A percentile compares a stretch with the other conserved stretches of the same genome.
phyloP scores from a whole-genome alignment of 2,113 vertebrate genomes.

The Takifugu flavidus region DNA sequence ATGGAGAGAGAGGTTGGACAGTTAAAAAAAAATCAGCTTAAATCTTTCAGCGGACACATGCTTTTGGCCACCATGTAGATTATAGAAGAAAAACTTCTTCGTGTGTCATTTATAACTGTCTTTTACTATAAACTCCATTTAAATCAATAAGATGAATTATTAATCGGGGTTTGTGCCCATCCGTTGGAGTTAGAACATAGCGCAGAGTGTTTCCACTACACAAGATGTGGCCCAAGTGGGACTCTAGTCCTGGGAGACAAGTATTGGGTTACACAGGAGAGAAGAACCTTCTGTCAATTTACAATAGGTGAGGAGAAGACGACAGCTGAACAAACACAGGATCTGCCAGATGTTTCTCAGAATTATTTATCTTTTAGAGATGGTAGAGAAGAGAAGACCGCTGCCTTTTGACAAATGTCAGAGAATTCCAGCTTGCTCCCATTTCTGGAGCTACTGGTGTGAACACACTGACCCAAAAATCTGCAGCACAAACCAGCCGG shows the following conservation, averaged over 20 bases:
- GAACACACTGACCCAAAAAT: constrained; percentile 36
- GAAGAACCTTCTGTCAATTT: constrained; percentile 35
- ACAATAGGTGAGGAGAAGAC: constrained; percentile 14
- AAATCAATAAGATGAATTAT: constrained; percentile 60
- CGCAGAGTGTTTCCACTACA: constrained; percentile 33
- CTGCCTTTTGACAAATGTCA: neutral
- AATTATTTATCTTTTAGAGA: neutral
- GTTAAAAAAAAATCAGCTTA: neutral
- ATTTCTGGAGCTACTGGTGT: constrained; percentile 22
- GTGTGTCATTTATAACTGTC: constrained; percentile 33
- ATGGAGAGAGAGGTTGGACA: neutral
- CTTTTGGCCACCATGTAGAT: neutral
- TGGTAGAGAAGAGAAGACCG: neutral
- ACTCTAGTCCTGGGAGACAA: constrained; percentile 35
- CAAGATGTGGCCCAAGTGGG: constrained; percentile 50
- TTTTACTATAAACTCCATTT: constrained; percentile 48
- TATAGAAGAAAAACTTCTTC: neutral
- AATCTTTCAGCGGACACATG: neutral
- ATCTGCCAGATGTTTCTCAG: constrained; percentile 15
- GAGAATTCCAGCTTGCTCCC: constrained; percentile 2
- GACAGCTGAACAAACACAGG: constrained; percentile 14
- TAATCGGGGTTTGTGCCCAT: constrained; percentile 54
- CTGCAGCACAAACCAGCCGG: constrained; percentile 36
- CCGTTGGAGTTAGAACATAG: constrained; percentile 31
- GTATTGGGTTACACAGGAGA: constrained; percentile 49